Evolutionary conservation across 1,140 invertebrate genomes (phyloP).

Genomic region (Sarcophaga peregrina): DNA sequence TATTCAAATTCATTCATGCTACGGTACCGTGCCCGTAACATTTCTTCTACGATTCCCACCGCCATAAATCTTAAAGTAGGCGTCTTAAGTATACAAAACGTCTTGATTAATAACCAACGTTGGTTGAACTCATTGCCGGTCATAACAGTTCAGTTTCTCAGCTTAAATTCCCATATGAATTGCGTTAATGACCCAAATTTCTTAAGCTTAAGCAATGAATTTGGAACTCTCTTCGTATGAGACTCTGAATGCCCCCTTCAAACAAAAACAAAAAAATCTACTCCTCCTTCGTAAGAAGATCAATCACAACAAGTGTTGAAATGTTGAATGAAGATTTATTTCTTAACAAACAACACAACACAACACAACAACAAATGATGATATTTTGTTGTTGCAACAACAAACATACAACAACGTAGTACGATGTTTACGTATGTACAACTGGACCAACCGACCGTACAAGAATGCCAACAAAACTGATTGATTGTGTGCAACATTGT

Average conservation of each 20-base stretch:
- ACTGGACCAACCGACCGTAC: too few species aligned
- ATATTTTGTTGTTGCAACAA: too few species aligned
- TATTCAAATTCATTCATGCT: too few species aligned
- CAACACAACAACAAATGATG: too few species aligned
- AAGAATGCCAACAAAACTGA: neutral
- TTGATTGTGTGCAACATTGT: constrained; percentile 9
- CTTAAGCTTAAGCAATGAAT: too few species aligned
- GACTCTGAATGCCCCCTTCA: neutral
- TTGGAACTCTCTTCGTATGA: too few species aligned
- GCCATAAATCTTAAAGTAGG: neutral
- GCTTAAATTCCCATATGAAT: neutral
- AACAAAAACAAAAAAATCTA: neutral
- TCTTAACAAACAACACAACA: neutral
- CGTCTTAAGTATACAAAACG: neutral
- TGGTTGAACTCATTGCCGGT: neutral
- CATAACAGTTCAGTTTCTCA: neutral
- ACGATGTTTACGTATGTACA: too few species aligned
- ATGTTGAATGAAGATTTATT: constrained; percentile 12
- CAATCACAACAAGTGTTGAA: constrained; percentile 10
- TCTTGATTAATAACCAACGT: neutral
- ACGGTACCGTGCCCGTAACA: too few species aligned
- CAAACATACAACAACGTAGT: too few species aligned
- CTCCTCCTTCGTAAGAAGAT: neutral
- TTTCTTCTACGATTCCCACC: neutral
- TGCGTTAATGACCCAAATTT: neutral